These are phyloP conservation scores for Eudorcas thomsonii DNA, from an alignment of 2,113 vertebrate species.

Conservation along the genomic window DNA sequence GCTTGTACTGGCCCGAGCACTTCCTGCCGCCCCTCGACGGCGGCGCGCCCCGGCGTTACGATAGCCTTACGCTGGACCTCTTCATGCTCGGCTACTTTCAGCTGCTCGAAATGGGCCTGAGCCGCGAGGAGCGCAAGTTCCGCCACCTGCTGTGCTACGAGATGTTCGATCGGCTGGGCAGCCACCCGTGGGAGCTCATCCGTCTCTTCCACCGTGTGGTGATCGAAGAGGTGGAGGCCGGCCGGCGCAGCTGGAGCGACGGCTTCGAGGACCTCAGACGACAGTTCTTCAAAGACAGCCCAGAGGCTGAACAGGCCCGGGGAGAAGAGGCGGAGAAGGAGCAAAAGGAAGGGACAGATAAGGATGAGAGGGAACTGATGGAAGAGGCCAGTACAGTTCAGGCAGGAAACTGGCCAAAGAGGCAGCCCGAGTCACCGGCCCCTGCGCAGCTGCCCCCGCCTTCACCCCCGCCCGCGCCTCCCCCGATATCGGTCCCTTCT, in stretches of 20 bases:
- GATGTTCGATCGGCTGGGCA: slow-evolving; percentile 96
- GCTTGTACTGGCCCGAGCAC: slow-evolving; percentile 95
- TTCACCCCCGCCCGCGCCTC: neutral
- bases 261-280: slow-evolving; percentile 93
- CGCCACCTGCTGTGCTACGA: slow-evolving; percentile 97
- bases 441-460: neutral
- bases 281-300: slow-evolving; percentile 88
- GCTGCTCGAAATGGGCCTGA: slow-evolving; percentile 96
- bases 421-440: neutral
- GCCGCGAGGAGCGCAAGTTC: slow-evolving; percentile 91
- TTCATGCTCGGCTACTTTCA: slow-evolving; percentile 99
- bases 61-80: slow-evolving; percentile 93
- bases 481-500: neutral
- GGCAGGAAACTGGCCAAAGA: neutral
- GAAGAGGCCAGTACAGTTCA: neutral
- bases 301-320: slow-evolving; percentile 18
- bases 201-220: slow-evolving; percentile 91
- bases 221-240: slow-evolving; percentile 89
- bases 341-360: neutral
- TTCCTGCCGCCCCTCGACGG: slow-evolving; percentile 91
- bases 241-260: slow-evolving; percentile 88
- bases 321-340: neutral
- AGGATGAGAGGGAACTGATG: accelerated
- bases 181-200: slow-evolving; percentile 92
- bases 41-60: slow-evolving; percentile 86